Evolutionary conservation across 2,888 invertebrate species (phyloP).

Genomic region (Leucozona laternaria): DNA sequence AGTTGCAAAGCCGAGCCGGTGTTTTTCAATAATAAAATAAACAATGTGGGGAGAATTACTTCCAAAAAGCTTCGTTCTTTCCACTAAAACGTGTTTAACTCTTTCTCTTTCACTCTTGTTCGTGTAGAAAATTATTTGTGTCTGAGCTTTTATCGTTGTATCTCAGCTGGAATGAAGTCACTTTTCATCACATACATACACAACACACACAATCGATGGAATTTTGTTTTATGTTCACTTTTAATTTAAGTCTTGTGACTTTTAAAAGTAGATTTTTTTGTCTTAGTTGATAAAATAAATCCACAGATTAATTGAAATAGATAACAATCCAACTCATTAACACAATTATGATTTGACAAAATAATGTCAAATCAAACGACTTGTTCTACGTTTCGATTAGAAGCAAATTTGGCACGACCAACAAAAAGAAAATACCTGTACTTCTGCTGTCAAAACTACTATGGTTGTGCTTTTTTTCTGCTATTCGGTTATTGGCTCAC

Average conservation of each 20-base stretch:
- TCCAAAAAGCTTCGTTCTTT: constrained; percentile 70
- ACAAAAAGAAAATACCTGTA: constrained; percentile 48
- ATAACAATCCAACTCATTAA: neutral
- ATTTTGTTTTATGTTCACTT: constrained; percentile 39
- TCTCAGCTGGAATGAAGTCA: constrained; percentile 64
- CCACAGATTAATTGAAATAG: neutral
- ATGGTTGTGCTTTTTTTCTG: constrained; percentile 59
- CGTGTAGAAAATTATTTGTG: neutral
- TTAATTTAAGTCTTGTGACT: constrained; percentile 56
- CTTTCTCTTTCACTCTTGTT: neutral
- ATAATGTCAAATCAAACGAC: neutral
- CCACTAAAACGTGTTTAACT: constrained; percentile 47
- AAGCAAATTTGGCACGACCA: constrained; percentile 11
- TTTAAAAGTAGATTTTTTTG: neutral
- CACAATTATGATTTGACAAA: neutral
- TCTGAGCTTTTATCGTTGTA: constrained; percentile 13
- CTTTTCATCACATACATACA: constrained; percentile 43
- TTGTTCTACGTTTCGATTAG: constrained; percentile 4
- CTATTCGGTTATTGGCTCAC: neutral
- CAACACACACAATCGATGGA: constrained; percentile 54
- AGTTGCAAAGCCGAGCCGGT: constrained; percentile 1
- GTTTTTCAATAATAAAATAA: constrained; percentile 9
- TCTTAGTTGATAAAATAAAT: neutral
- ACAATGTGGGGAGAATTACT: constrained; percentile 33
- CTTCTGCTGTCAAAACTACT: constrained; percentile 67